A percentile compares a stretch with the other conserved stretches of the same genome.
phyloP scores from a whole-genome alignment of 2,888 invertebrate genomes.

The Tricholauxania praeusta region DNA sequence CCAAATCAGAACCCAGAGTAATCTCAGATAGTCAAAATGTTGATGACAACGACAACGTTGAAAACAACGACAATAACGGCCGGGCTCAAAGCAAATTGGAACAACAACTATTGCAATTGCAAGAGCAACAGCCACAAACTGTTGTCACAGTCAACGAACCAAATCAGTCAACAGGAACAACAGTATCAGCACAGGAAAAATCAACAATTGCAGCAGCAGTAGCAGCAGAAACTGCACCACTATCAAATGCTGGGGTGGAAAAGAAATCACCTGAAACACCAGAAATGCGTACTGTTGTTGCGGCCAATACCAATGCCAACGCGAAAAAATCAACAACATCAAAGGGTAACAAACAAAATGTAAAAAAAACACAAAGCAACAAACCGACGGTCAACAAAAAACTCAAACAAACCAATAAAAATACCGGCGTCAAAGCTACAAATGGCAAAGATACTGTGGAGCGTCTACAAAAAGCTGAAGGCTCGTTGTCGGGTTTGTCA shows the following conservation, averaged over 20 bases:
- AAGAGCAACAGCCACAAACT: constrained; percentile 43
- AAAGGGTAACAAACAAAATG: constrained; percentile 42
- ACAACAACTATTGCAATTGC: constrained; percentile 65
- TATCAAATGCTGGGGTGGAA: constrained; percentile 59
- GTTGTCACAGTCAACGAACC: constrained; percentile 51
- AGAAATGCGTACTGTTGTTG: constrained; percentile 45
- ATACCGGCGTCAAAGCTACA: constrained; percentile 47
- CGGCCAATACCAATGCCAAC: constrained; percentile 41
- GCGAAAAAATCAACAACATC: constrained; percentile 47
- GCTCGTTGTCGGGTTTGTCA: constrained; percentile 84
- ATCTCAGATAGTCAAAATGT: constrained; percentile 21
- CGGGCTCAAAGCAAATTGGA: constrained; percentile 61
- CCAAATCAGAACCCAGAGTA: constrained; percentile 59
- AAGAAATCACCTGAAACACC: constrained; percentile 53
- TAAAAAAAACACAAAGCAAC: constrained; percentile 39
- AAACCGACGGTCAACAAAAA: constrained; percentile 51
- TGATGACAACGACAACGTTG: constrained; percentile 9
- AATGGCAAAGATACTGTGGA: constrained; percentile 51
- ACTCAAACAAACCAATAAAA: constrained; percentile 60
- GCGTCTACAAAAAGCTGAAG: constrained; percentile 73
- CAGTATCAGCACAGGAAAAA: constrained; percentile 45
- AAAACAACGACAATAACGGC: constrained; percentile 30
- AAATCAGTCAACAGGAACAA: constrained; percentile 41
- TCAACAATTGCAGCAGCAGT: constrained; percentile 33
- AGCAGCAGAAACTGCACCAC: constrained; percentile 51